A percentile compares a stretch with the other conserved stretches of the same genome.
phyloP scores from a whole-genome alignment of 1,140 invertebrate genomes.

The Vollenhovia emeryi region DNA sequence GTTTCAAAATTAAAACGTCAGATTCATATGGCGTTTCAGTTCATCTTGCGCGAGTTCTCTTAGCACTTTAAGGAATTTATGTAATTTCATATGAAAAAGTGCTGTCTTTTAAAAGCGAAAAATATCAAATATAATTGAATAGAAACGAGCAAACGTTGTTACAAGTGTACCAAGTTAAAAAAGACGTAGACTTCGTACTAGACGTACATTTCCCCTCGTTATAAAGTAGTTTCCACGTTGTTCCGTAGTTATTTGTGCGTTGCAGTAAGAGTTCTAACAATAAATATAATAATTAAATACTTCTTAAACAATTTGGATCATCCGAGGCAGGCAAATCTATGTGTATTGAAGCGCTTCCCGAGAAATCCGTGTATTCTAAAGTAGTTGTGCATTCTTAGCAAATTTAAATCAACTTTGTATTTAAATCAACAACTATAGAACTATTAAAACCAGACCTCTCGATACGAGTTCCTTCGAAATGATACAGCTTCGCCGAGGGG shows the following conservation, averaged over 20 bases:
- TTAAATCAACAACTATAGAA: background rate
- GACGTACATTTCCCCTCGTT: background rate
- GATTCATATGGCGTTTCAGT: background rate
- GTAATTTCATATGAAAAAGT: background rate
- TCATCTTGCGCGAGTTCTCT: background rate
- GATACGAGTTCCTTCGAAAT: background rate
- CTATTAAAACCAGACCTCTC: background rate
- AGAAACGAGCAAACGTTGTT: background rate
- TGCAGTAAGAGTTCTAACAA: background rate
- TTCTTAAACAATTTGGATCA: constrained; percentile 4
- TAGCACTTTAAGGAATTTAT: background rate
- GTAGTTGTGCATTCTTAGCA: background rate
- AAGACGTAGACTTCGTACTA: background rate
- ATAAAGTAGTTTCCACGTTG: background rate
- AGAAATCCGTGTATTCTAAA: background rate
- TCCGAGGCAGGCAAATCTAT: background rate
- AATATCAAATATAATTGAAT: background rate
- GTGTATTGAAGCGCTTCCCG: background rate
- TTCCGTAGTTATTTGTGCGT: background rate
- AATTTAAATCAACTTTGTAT: background rate
- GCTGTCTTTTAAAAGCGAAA: background rate
- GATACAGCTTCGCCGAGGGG: background rate
- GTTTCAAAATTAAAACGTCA: background rate
- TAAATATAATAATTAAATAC: constrained; percentile 7
- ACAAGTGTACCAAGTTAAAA: background rate